Percentiles rank a stretch among this genome's conserved stretches.
These are phyloP conservation scores for Sarcophaga carnaria DNA, from an alignment of 2,888 invertebrate genomes.

Conservation along the genomic window DNA sequence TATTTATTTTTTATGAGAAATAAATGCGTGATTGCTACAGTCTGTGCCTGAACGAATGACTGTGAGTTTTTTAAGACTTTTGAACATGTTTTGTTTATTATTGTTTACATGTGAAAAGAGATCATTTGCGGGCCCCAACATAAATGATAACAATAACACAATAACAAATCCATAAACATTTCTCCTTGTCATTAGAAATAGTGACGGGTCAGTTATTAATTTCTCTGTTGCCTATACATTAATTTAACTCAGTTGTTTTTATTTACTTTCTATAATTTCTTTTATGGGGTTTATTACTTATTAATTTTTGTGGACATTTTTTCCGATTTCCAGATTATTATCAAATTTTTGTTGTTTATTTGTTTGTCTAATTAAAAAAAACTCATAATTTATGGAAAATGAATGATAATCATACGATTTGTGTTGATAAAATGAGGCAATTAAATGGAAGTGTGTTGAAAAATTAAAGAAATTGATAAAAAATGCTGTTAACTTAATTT, in stretches of 20 bases:
- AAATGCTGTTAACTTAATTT: no score
- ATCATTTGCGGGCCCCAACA: slow-evolving; percentile 17
- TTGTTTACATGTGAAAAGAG: slow-evolving; percentile 20
- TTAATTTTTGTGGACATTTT: slow-evolving; percentile 3
- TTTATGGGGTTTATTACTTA: background rate
- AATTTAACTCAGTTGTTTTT: background rate
- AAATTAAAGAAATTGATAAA: background rate
- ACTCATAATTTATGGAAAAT: slow-evolving; percentile 6
- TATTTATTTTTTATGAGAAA: background rate
- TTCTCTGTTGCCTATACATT: slow-evolving; percentile 10
- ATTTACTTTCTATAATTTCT: background rate
- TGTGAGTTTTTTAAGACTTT: background rate
- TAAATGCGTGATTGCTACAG: no score
- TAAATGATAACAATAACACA: slow-evolving; percentile 3
- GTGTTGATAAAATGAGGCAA: background rate
- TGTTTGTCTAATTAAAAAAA: background rate
- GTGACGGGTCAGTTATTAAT: slow-evolving; percentile 47
- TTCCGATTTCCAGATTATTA: background rate
- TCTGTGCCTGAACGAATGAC: no score
- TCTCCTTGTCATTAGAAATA: slow-evolving; percentile 8
- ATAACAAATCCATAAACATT: background rate
- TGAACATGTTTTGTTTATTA: slow-evolving; percentile 9
- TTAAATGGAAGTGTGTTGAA: background rate
- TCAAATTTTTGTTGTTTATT: slow-evolving; percentile 1
- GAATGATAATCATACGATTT: slow-evolving; percentile 19